Percentiles rank a stretch among this genome's conserved stretches.
These are phyloP conservation scores for Esox masquinongy DNA, from an alignment of 2,797 vertebrate species.

Conservation along the genomic window DNA sequence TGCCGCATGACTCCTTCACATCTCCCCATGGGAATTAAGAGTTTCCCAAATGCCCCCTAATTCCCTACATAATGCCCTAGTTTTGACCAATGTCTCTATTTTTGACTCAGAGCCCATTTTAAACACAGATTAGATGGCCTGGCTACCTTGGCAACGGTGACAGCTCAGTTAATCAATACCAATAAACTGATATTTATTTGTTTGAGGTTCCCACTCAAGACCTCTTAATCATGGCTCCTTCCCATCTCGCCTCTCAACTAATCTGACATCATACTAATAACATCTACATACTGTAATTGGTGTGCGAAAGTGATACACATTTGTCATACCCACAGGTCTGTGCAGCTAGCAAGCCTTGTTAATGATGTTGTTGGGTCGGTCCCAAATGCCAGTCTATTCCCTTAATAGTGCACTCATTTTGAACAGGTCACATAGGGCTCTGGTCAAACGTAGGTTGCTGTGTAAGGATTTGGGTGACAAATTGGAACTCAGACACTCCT, in stretches of 20 bases:
- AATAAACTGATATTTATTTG: constrained; percentile 10
- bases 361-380: not conserved
- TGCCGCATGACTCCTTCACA: not conserved
- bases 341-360: not conserved
- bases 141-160: no score
- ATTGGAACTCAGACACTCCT: not conserved
- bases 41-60: not conserved
- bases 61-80: not conserved
- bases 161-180: constrained; percentile 10
- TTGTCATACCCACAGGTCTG: constrained; percentile 4
- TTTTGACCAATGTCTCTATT: not conserved
- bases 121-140: not conserved
- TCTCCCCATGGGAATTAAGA: not conserved
- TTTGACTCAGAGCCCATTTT: not conserved
- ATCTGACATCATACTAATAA: constrained; percentile 1
- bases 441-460: not conserved
- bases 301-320: constrained; percentile 11
- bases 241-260: not conserved
- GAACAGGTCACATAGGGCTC: not conserved
- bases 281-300: constrained; percentile 5
- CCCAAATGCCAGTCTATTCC: not conserved
- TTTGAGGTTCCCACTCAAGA: not conserved
- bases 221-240: not conserved
- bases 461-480: not conserved
- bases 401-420: not conserved